These are phyloP conservation scores for Synodontis membranacea DNA, from an alignment of 2,113 vertebrate species.

Conservation along the genomic window DNA sequence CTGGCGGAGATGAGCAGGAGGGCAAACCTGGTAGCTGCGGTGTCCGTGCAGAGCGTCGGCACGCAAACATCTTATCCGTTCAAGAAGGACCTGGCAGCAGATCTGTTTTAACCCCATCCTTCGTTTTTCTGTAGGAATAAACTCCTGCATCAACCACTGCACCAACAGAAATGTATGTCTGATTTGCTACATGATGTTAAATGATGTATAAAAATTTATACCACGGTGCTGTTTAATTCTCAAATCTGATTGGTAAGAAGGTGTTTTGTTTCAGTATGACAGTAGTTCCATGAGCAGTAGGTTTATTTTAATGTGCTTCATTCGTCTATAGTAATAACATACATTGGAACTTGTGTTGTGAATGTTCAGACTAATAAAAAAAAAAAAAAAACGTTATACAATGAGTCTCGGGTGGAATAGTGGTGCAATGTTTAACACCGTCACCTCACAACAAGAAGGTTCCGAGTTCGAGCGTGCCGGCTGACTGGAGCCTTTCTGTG, in stretches of 20 bases:
- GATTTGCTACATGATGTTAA: neutral
- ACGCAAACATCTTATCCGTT: conserved; percentile 88
- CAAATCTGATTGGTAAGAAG: neutral
- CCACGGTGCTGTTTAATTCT: neutral
- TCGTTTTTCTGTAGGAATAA: neutral
- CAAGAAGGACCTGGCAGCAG: conserved; percentile 78
- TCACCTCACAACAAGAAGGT: too few relatives aligned
- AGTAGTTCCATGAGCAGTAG: neutral
- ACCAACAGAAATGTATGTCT: neutral
- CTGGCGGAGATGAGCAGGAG: conserved; percentile 88
- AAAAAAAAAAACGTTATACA: neutral
- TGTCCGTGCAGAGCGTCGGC: conserved; percentile 83
- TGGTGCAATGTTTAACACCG: too few relatives aligned
- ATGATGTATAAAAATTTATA: neutral
- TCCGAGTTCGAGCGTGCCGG: too few relatives aligned
- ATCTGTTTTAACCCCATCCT: conserved; percentile 73
- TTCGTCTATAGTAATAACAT: too few relatives aligned
- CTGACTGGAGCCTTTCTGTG: too few relatives aligned
- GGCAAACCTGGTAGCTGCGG: conserved; percentile 81
- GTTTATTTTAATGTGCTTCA: too few relatives aligned
- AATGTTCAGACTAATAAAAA: too few relatives aligned
- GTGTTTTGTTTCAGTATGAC: neutral
- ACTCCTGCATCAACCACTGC: neutral
- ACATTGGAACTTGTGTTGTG: too few relatives aligned
- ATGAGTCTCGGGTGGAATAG: too few relatives aligned